Percentiles rank a stretch among this genome's conserved stretches.
These are phyloP conservation scores for Cinara cedri DNA, from an alignment of 2,888 invertebrate genomes.

Conservation along the genomic window DNA sequence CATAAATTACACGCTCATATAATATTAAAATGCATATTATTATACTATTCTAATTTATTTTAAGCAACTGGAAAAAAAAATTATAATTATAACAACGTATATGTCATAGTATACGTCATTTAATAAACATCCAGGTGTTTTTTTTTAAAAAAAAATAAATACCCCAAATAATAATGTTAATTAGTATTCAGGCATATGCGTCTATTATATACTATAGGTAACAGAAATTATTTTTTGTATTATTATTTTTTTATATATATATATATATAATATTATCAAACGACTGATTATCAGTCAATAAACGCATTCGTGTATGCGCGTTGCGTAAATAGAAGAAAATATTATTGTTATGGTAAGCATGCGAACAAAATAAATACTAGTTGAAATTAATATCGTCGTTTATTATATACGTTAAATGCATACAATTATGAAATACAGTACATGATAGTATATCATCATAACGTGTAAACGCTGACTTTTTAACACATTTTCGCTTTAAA, in stretches of 20 bases:
- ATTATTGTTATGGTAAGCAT: too few species aligned
- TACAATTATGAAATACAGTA: too few species aligned
- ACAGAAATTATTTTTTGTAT: too few species aligned
- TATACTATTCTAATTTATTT: too few species aligned
- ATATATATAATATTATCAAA: not conserved
- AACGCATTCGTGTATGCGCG: not conserved
- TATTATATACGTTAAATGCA: too few species aligned
- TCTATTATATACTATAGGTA: not conserved
- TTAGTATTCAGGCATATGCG: constrained; percentile 4
- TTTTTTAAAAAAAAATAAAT: not conserved
- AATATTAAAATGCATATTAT: too few species aligned
- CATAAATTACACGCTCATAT: not conserved
- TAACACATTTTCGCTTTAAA: too few species aligned
- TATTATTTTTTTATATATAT: not conserved
- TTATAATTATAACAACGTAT: not conserved
- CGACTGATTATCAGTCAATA: not conserved
- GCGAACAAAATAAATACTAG: too few species aligned
- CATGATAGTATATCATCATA: too few species aligned
- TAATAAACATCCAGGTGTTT: constrained; percentile 10
- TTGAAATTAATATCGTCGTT: too few species aligned
- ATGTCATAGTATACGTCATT: not conserved
- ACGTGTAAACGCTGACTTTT: too few species aligned
- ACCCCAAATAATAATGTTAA: not conserved
- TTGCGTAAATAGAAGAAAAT: too few species aligned
- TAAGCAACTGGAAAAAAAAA: not conserved